Percentiles rank a stretch among this genome's conserved stretches.
Evolutionary conservation across 2,113 vertebrate species (phyloP).

Genomic region (Paralichthys olivaceus): DNA sequence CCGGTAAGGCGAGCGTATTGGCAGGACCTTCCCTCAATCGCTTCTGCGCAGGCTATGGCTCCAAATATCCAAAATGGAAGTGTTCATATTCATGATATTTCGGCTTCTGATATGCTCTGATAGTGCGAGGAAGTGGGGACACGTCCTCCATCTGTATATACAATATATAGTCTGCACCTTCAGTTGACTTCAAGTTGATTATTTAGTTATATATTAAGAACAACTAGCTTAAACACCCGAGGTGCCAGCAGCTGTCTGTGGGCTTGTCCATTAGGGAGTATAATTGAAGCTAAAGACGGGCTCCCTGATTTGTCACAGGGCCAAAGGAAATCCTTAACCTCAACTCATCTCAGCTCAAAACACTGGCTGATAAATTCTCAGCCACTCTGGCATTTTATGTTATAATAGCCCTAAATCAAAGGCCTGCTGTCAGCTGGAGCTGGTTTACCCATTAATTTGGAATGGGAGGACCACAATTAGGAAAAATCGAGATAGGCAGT

Average conservation of each 20-base stretch:
- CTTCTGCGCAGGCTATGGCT: too few species aligned
- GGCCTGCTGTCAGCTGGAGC: constrained; percentile 38
- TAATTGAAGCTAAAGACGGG: constrained; percentile 1
- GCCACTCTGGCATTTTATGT: constrained; percentile 32
- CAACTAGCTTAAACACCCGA: neutral
- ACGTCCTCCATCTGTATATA: too few species aligned
- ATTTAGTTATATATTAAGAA: neutral
- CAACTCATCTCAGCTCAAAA: constrained; percentile 43
- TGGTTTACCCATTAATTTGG: constrained; percentile 55
- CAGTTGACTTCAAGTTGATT: too few species aligned
- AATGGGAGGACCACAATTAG: constrained; percentile 29
- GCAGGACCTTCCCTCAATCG: too few species aligned
- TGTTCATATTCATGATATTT: too few species aligned
- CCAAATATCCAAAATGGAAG: too few species aligned
- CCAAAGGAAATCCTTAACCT: constrained; percentile 34
- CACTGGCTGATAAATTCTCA: constrained; percentile 40
- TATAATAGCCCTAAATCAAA: constrained; percentile 45
- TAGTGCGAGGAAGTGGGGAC: too few species aligned
- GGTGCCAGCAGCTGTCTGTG: neutral
- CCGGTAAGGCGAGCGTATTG: too few species aligned
- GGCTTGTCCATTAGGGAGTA: neutral
- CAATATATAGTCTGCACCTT: too few species aligned
- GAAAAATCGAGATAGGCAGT: constrained; percentile 18
- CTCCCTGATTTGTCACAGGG: constrained; percentile 7
- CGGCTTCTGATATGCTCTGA: too few species aligned